Conservation (phyloP, 2,113 vertebrate genomes). For the Climacteris rufus region DNA sequence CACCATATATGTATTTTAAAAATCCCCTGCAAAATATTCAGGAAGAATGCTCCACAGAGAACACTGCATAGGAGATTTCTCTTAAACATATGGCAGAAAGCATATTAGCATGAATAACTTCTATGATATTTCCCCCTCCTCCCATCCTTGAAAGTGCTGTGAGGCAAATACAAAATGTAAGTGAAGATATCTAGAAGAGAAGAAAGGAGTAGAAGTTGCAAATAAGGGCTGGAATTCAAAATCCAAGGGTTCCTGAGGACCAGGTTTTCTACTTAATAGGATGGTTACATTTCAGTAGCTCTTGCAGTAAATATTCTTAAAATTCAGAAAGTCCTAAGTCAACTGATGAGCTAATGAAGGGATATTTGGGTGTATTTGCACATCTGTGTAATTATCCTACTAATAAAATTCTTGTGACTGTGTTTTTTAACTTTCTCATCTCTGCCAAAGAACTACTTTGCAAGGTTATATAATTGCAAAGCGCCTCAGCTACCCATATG, state of each 20-base stretch:
- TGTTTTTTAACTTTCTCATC: not conserved
- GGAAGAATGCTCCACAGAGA: not conserved
- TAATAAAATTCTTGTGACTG: not conserved
- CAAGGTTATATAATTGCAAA: not conserved
- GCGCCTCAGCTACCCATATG: not conserved
- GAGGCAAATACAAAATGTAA: not conserved
- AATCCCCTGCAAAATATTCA: not conserved
- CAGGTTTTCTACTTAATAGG: not conserved
- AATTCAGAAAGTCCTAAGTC: not conserved
- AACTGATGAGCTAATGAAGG: not conserved
- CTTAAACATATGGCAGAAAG: slow-evolving; percentile 43
- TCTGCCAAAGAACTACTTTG: not conserved
- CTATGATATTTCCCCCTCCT: slow-evolving; percentile 2
- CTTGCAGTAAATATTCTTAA: not conserved
- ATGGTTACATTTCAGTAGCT: not conserved
- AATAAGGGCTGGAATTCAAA: not conserved
- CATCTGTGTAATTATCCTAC: not conserved
- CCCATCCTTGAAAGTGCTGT: not conserved
- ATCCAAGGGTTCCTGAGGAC: not conserved
- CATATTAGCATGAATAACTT: slow-evolving; percentile 20
- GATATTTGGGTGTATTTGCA: not conserved
- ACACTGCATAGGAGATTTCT: not conserved
- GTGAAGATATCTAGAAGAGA: not conserved
- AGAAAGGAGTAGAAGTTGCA: not conserved
- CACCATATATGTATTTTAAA: not conserved